These are phyloP conservation scores for Eristalis pertinax DNA, from an alignment of 2,888 invertebrate genomes.

Conservation along the genomic window DNA sequence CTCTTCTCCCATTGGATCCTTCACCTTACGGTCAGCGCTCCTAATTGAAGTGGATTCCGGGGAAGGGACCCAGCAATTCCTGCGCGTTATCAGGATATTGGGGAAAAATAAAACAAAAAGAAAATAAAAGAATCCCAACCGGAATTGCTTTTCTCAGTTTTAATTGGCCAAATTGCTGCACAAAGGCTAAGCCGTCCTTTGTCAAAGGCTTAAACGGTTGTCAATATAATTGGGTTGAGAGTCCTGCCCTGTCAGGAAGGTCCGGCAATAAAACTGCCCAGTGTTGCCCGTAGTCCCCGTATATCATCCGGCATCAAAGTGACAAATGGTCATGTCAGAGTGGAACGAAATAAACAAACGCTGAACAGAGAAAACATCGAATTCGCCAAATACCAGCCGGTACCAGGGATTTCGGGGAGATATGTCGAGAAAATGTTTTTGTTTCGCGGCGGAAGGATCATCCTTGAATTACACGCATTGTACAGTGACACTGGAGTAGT, in stretches of 20 bases:
- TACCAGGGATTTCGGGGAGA: not conserved
- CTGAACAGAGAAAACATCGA: not conserved
- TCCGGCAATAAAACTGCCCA: not conserved
- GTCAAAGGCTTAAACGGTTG: not conserved
- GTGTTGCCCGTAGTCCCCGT: not conserved
- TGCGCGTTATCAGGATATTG: not conserved
- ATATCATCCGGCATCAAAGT: not conserved
- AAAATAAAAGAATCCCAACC: not conserved
- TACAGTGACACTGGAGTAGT: not conserved
- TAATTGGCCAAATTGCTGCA: conserved; percentile 18
- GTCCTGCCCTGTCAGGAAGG: not conserved
- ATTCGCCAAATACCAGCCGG: not conserved
- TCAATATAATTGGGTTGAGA: conserved; percentile 23
- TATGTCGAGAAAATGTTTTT: not conserved
- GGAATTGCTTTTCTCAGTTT: conserved; percentile 13
- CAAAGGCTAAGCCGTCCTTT: not conserved
- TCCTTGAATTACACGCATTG: not conserved
- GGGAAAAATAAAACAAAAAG: not conserved
- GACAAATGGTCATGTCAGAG: not conserved
- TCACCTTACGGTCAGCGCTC: not conserved
- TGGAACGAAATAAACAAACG: not conserved
- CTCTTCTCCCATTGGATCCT: not conserved
- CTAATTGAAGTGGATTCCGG: not conserved
- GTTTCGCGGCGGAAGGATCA: not conserved
- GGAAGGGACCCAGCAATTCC: not conserved